phyloP scores from a whole-genome alignment of 2,113 vertebrate species.

The Climacteris rufus region DNA sequence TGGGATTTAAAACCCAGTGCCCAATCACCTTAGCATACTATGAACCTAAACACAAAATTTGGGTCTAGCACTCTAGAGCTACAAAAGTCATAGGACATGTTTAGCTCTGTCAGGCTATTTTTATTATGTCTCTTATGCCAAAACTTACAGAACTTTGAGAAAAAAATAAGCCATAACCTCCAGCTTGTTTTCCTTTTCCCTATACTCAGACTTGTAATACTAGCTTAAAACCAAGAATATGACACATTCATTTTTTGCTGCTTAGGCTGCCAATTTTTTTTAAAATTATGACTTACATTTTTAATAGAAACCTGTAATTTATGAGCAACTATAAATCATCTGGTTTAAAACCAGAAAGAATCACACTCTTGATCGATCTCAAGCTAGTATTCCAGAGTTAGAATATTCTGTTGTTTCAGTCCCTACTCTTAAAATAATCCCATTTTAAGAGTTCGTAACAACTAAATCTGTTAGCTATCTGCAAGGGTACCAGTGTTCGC shows the following conservation, averaged over 20 bases:
- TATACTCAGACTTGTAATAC: slow-evolving; percentile 18
- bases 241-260: slow-evolving; percentile 28
- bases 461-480: not conserved
- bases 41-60: not conserved
- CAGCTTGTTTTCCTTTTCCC: slow-evolving; percentile 35
- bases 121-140: not conserved
- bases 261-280: not conserved
- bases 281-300: slow-evolving; percentile 40
- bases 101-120: slow-evolving; percentile 9
- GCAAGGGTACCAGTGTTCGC: not conserved
- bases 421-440: not conserved
- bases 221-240: slow-evolving; percentile 44
- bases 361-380: slow-evolving; percentile 32
- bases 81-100: not conserved
- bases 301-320: slow-evolving; percentile 59
- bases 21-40: not conserved
- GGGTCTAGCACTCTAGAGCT: not conserved
- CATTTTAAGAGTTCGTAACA: not conserved
- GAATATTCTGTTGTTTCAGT: not conserved
- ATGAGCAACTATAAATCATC: slow-evolving; percentile 46
- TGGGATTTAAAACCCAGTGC: not conserved
- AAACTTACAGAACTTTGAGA: not conserved
- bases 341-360: slow-evolving; percentile 43
- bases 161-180: slow-evolving; percentile 7
- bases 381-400: not conserved